Percentiles rank a stretch among this genome's conserved stretches.
These are phyloP conservation scores for Ancistrus triradiatus DNA, from an alignment of 2,113 vertebrate genomes.

Conservation along the genomic window DNA sequence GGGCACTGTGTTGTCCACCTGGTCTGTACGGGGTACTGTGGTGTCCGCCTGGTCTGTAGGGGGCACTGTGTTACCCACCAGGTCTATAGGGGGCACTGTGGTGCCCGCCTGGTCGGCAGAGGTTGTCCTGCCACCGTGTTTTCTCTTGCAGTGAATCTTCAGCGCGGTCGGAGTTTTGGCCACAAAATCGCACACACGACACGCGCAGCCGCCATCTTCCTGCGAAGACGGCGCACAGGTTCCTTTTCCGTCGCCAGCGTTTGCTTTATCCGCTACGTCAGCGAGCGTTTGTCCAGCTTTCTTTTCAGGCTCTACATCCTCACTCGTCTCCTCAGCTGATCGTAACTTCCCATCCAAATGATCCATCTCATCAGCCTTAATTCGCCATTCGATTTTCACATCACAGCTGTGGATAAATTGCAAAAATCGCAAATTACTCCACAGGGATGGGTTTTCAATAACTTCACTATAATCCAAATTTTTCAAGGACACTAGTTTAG, in stretches of 20 bases:
- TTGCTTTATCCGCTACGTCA: constrained; percentile 48
- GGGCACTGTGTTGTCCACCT: not conserved
- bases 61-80: too few relatives aligned
- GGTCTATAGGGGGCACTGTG: not conserved
- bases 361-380: constrained; percentile 27
- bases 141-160: constrained; percentile 68
- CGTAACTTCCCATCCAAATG: constrained; percentile 52
- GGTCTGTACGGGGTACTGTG: not conserved
- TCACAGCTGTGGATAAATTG: too few relatives aligned
- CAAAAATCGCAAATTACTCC: too few relatives aligned
- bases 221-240: constrained; percentile 9
- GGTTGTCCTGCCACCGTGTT: constrained; percentile 40
- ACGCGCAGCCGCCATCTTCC: constrained; percentile 37
- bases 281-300: constrained; percentile 44
- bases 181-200: constrained; percentile 59
- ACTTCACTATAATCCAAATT: too few relatives aligned
- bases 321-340: constrained; percentile 46
- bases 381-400: too few relatives aligned
- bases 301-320: constrained; percentile 50
- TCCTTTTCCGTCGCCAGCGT: constrained; percentile 33
- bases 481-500: too few relatives aligned
- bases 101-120: not conserved
- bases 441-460: too few relatives aligned
- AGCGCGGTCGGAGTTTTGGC: constrained; percentile 65
- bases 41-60: not conserved